These are phyloP conservation scores for Folsomia manolachei DNA, from an alignment of 2,888 invertebrate genomes.

Conservation along the genomic window DNA sequence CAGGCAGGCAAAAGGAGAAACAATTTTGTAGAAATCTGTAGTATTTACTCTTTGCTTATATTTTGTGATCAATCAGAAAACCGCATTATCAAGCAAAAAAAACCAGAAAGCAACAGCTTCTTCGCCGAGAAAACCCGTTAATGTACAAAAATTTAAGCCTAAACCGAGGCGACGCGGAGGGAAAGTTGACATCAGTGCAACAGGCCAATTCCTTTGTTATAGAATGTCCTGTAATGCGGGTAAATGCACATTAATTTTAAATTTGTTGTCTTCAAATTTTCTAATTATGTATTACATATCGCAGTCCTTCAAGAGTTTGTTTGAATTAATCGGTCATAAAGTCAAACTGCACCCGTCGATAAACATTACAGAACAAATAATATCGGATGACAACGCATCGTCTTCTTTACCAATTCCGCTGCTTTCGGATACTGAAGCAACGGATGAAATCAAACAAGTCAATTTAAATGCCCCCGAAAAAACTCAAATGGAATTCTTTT, in stretches of 20 bases:
- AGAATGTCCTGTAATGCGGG: slow-evolving; percentile 38
- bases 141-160: not conserved
- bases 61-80: too few relatives aligned
- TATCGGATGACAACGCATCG: not conserved
- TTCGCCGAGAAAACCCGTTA: not conserved
- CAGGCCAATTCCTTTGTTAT: slow-evolving; percentile 34
- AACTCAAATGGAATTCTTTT: slow-evolving; percentile 34
- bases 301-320: slow-evolving; percentile 39
- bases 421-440: not conserved
- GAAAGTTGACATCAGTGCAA: not conserved
- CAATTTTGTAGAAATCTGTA: too few relatives aligned
- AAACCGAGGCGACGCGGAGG: not conserved
- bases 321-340: slow-evolving; percentile 41
- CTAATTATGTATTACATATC: slow-evolving; percentile 6
- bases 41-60: too few relatives aligned
- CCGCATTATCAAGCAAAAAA: not conserved
- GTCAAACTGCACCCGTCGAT: slow-evolving; percentile 29
- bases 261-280: slow-evolving; percentile 1
- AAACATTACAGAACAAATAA: not conserved
- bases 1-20: too few relatives aligned
- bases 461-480: not conserved
- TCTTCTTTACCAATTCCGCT: not conserved
- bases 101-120: not conserved
- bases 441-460: not conserved
- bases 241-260: not conserved